phyloP scores from a whole-genome alignment of 1,140 invertebrate genomes.

The Portunus trituberculatus region DNA sequence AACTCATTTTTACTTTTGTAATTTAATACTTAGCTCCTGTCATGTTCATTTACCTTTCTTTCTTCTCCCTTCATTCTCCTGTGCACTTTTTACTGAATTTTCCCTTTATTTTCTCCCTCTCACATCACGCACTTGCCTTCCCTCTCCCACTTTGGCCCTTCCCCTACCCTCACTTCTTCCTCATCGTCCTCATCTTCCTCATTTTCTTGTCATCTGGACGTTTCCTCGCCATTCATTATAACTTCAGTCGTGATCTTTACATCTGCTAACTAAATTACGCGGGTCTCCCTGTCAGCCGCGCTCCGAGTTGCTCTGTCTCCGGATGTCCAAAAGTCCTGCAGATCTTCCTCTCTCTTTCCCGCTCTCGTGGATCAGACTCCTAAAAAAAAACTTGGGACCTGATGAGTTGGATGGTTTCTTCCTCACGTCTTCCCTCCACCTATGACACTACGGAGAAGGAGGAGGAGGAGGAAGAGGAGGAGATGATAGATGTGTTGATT shows the following conservation, averaged over 20 bases:
- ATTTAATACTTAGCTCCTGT: neutral
- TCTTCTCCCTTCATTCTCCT: neutral
- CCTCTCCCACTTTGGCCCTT: neutral
- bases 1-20: neutral
- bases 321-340: neutral
- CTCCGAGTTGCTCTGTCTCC: neutral
- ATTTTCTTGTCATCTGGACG: neutral
- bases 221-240: conserved; percentile 15
- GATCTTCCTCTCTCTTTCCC: neutral
- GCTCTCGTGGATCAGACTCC: neutral
- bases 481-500: too few species aligned
- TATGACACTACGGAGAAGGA: neutral
- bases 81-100: too few species aligned
- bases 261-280: conserved; percentile 3
- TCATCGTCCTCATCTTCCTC: neutral
- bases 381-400: neutral
- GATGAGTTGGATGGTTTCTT: conserved; percentile 11
- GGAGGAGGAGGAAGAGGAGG: neutral
- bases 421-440: neutral
- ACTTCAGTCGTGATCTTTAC: neutral
- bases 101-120: neutral
- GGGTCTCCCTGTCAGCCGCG: neutral
- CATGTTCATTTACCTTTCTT: neutral
- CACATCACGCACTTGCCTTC: neutral
- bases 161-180: neutral